Percentiles rank a stretch among this genome's conserved stretches.
Evolutionary conservation across 2,888 invertebrate genomes (phyloP).

Genomic region (Harpalus rufipes): DNA sequence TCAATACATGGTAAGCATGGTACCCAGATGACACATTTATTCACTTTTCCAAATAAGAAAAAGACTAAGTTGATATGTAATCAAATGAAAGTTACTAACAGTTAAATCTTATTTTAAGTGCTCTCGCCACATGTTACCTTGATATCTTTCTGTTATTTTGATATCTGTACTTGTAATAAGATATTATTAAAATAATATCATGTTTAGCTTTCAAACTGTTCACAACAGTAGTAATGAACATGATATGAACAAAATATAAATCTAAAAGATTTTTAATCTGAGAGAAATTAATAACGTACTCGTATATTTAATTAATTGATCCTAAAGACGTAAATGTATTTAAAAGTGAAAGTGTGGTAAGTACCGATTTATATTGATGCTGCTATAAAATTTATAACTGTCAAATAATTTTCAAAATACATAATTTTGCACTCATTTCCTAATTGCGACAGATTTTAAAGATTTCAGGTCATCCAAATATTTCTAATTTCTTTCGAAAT

Average conservation of each 20-base stretch:
- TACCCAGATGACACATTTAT: slow-evolving; percentile 23
- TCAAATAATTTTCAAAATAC: neutral
- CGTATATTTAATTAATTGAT: neutral
- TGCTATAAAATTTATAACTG: slow-evolving; percentile 1
- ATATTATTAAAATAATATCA: slow-evolving; percentile 19
- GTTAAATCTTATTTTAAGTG: neutral
- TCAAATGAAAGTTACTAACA: slow-evolving; percentile 22
- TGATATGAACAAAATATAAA: neutral
- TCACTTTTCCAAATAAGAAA: slow-evolving; percentile 9
- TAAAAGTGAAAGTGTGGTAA: slow-evolving; percentile 2
- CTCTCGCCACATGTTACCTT: slow-evolving; percentile 18
- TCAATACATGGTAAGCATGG: neutral
- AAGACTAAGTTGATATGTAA: slow-evolving; percentile 16
- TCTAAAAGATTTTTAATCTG: neutral
- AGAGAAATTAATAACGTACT: neutral
- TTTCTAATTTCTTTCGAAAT: neutral
- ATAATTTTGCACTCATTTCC: neutral
- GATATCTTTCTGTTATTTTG: slow-evolving; percentile 21
- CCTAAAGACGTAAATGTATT: neutral
- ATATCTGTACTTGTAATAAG: slow-evolving; percentile 4
- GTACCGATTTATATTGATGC: neutral
- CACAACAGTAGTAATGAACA: slow-evolving; percentile 2
- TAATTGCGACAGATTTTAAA: neutral
- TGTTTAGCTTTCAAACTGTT: slow-evolving; percentile 12
- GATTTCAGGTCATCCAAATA: neutral